Evolutionary conservation across 2,888 invertebrate species (phyloP), one percentile per base, ranked within the genome.

Genomic region (Prosopocoilus inquinatus): DNA sequence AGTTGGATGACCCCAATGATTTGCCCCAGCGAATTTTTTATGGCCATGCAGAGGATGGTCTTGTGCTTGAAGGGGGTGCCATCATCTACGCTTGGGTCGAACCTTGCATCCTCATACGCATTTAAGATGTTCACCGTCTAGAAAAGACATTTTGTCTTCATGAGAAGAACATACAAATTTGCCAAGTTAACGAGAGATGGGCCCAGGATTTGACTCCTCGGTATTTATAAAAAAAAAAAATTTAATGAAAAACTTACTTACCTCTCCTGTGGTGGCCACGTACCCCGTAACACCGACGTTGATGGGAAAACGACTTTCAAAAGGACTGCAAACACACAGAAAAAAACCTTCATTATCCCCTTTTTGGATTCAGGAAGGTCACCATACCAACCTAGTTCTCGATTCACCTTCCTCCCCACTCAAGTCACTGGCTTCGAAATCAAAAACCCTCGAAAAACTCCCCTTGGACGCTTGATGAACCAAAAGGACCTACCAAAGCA

Each of bases 241-340:
- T 38, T 3, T 2, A 38, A 38, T 12, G 38, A 38, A 38, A 38
- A 12, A 13, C 34, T 15, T 41, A 53, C 50, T 55, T 80, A 94
- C 94, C 88, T 96, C 94, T 66, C 96, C 96, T 55, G 94, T 95
- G 41, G 94, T 92, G 51, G 96, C 96, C 47, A 95, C 96, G 79
- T 94, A 89, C 55, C 96, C 94, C 20, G 95, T 95, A 71, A 96
- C 94, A 57, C 96, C 96, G 64, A 96, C 88, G 78, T 96, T 95
- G 70, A 96, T 93, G 35, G 96, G 96, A 79, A 96, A 96, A 64
- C 96, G 84, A 70, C 92, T 92, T 77, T 94, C 94, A 78, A 90
- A 92, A 47, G 94, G 94, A 75, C 89, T 89, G 76, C 64, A 81
- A 81, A 58, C 43, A 46, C 60, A 56, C 50, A 52, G 36, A 60